Evolutionary conservation across 1,140 invertebrate genomes (phyloP), one percentile per base, ranked within the genome.

Genomic region (Thereuonema tuberculata): DNA sequence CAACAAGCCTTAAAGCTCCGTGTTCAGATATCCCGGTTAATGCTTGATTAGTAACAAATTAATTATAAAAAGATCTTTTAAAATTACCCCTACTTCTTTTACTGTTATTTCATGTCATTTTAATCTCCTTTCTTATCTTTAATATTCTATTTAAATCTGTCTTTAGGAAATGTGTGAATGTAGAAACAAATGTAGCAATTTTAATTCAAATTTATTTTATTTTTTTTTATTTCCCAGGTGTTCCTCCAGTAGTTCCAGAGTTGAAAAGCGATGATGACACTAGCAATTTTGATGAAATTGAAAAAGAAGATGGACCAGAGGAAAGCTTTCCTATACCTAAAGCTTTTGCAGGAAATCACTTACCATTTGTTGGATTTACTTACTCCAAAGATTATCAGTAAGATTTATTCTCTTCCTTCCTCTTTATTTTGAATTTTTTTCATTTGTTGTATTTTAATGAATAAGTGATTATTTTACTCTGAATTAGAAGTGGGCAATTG

Each of bases 341-440:
- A 78, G 90, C 92, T 29, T 99, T 99, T 76, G 91, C 91, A 59
- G 97, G 93, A 47, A 98, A 99, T 77, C 94, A 99, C 76, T 77
- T 99, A 62, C 94, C 96, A 20, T 99, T 99, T 76, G 90, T 99
- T 59, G 94, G 96, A 9, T 99, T 99, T 71, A 98, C 96, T 0
- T 99, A 96, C 71, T 93, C 89, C 50, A 86, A 85, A 63, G 90
- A 95, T 74, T 91, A 89, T 71, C 86, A 90, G 73, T 50, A 50
- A 50, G 48, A 12, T 43, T 9, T n/a, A n/a, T n/a, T n/a, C n/a
- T n/a, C n/a, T n/a, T n/a, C n/a, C n/a, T n/a, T n/a, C n/a, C n/a
- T n/a, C n/a, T n/a, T n/a, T n/a, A n/a, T n/a, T n/a, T n/a, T n/a
- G n/a, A n/a, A n/a, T n/a, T n/a, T n/a, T n/a, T n/a, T n/a, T n/a